A percentile compares a stretch with the other conserved stretches of the same genome.
These are phyloP conservation scores for Temnothorax rugatulus DNA, from an alignment of 2,888 invertebrate species.

Conservation along the genomic window DNA sequence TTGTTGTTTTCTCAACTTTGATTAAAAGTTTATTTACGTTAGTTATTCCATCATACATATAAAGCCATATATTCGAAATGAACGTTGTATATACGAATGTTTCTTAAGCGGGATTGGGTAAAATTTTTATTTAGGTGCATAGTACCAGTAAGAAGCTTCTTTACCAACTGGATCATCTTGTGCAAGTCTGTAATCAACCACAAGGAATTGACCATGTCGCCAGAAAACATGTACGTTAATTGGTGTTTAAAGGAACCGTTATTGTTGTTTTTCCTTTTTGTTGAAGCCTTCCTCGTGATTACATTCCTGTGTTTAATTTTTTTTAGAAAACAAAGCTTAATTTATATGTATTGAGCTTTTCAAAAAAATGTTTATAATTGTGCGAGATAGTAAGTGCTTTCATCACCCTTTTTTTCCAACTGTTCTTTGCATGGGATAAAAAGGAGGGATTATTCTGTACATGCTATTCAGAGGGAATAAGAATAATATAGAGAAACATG, in stretches of 20 bases:
- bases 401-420: neutral
- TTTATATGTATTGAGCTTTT: neutral
- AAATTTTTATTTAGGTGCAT: conserved; percentile 90
- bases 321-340: conserved; percentile 29
- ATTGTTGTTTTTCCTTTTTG: conserved; percentile 23
- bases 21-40: neutral
- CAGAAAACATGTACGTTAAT: conserved; percentile 91
- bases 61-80: neutral
- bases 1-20: neutral
- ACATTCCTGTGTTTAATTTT: conserved; percentile 1
- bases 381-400: conserved; percentile 26
- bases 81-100: conserved; percentile 33
- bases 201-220: conserved; percentile 89
- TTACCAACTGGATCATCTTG: conserved; percentile 97
- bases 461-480: neutral
- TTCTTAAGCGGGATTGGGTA: conserved; percentile 76
- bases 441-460: conserved; percentile 12
- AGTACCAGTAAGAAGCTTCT: conserved; percentile 98
- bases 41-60: neutral
- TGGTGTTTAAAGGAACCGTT: conserved; percentile 49
- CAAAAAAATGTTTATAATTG: neutral
- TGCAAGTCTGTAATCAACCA: conserved; percentile 98
- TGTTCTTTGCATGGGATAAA: conserved; percentile 33
- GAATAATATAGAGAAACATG: conserved; percentile 21
- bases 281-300: conserved; percentile 19